Percentiles rank a stretch among this genome's conserved stretches.
Evolutionary conservation across 1,140 invertebrate genomes (phyloP).

Genomic region (Macrobrachium nipponense): DNA sequence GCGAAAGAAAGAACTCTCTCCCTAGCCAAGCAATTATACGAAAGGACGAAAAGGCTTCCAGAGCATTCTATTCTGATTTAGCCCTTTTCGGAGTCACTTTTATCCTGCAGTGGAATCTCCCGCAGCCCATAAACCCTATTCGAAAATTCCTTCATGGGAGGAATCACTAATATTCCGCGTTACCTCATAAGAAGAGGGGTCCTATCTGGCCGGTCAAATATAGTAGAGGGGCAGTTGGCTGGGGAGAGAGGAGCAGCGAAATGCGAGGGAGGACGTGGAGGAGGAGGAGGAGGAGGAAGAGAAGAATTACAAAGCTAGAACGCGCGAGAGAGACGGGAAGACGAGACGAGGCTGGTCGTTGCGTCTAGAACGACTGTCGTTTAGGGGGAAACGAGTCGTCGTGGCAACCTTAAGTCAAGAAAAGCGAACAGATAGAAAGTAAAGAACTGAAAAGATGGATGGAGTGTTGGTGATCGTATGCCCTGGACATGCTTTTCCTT

Average conservation of each 20-base stretch:
- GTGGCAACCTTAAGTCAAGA: not conserved
- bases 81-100: too few species aligned
- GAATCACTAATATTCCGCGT: not conserved
- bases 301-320: too few species aligned
- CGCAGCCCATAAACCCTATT: too few species aligned
- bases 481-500: not conserved
- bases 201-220: not conserved
- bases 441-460: constrained; percentile 2
- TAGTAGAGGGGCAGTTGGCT: not conserved
- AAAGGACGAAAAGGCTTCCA: too few species aligned
- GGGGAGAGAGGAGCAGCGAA: not conserved
- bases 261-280: not conserved
- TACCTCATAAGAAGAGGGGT: not conserved
- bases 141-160: not conserved
- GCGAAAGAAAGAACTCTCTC: too few species aligned
- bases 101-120: too few species aligned
- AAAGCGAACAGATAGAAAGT: not conserved
- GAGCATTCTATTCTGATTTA: too few species aligned
- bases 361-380: not conserved
- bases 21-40: too few species aligned
- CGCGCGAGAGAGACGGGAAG: not conserved
- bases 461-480: constrained; percentile 5
- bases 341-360: not conserved
- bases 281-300: constrained; percentile 2
- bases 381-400: not conserved